Percentiles rank a stretch among this genome's conserved stretches.
Conservation (phyloP, 2,797 vertebrate genomes). For the Cetoscarus ocellatus region DNA sequence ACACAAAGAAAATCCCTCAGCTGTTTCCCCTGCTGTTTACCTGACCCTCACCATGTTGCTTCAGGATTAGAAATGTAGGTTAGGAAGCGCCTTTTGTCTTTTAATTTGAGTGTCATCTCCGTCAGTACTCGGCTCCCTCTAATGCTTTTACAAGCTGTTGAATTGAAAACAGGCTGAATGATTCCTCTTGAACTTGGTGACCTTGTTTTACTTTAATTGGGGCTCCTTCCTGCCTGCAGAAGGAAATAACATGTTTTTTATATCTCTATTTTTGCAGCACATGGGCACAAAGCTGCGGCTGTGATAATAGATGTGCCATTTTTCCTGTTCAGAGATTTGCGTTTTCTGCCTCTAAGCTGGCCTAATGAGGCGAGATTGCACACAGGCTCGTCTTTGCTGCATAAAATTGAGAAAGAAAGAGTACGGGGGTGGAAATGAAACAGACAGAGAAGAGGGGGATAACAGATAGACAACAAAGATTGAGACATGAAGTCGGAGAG, state of each 20-base stretch:
- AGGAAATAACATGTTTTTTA: constrained; percentile 34
- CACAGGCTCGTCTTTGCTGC: background rate
- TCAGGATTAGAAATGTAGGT: constrained; percentile 46
- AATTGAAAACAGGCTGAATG: constrained; percentile 42
- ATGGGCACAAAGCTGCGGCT: constrained; percentile 17
- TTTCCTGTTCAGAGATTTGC: constrained; percentile 42
- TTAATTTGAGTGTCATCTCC: constrained; percentile 31
- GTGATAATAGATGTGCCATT: constrained; percentile 28
- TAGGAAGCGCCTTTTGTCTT: constrained; percentile 41
- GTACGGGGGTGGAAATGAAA: constrained; percentile 23
- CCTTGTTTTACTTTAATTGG: constrained; percentile 67
- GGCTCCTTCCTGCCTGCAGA: constrained; percentile 14
- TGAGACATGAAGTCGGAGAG: constrained; percentile 7
- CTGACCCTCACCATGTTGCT: constrained; percentile 42
- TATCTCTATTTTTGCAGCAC: constrained; percentile 26
- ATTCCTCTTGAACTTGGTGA: constrained; percentile 52
- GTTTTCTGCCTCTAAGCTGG: constrained; percentile 47
- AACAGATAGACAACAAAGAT: constrained; percentile 28
- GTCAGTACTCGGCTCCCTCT: constrained; percentile 33
- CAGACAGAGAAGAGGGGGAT: background rate
- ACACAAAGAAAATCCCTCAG: constrained; percentile 50
- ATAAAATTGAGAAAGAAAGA: constrained; percentile 26
- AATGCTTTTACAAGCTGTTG: constrained; percentile 36
- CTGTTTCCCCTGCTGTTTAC: constrained; percentile 33
- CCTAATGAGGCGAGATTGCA: constrained; percentile 48